Conservation (phyloP, 2,888 invertebrate species). For the Phortica magna region DNA sequence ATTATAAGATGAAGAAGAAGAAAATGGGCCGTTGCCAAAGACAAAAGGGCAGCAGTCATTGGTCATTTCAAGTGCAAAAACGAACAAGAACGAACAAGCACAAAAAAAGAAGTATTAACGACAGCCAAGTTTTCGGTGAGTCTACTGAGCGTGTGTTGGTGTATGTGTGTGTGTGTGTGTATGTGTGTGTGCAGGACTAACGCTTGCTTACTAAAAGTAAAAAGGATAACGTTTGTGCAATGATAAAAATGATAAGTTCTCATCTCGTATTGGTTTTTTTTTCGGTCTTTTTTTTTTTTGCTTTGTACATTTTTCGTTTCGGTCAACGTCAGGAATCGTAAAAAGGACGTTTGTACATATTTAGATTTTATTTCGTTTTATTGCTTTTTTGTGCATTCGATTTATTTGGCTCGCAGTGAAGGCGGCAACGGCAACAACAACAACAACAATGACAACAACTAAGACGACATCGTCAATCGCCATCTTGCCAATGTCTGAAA, state of each 20-base stretch:
- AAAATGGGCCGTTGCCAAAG: constrained; percentile 21
- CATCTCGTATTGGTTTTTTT: constrained; percentile 6
- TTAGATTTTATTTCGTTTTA: constrained; percentile 73
- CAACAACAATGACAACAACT: not conserved
- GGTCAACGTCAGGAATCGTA: constrained; percentile 24
- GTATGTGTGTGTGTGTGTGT: too few relatives aligned
- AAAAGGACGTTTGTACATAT: constrained; percentile 51
- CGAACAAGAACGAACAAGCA: constrained; percentile 44
- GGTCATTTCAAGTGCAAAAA: constrained; percentile 52
- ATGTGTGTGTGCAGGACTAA: not conserved
- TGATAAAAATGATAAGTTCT: constrained; percentile 70
- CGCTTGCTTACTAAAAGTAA: constrained; percentile 32
- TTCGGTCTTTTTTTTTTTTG: constrained; percentile 40
- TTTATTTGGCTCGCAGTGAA: constrained; percentile 57
- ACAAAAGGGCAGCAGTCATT: constrained; percentile 29
- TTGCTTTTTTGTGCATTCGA: constrained; percentile 73
- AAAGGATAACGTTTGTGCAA: constrained; percentile 72
- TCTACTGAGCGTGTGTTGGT: not conserved
- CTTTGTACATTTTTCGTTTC: not conserved
- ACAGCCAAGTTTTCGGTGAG: constrained; percentile 32
- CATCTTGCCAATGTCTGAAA: constrained; percentile 37
- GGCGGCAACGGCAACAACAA: not conserved
- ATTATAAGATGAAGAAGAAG: not conserved
- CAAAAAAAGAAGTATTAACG: constrained; percentile 62
- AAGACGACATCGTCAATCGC: not conserved